A percentile compares a stretch with the other conserved stretches of the same genome.
phyloP scores from a whole-genome alignment of 2,113 vertebrate genomes.

The Myanophis thanlyinensis region DNA sequence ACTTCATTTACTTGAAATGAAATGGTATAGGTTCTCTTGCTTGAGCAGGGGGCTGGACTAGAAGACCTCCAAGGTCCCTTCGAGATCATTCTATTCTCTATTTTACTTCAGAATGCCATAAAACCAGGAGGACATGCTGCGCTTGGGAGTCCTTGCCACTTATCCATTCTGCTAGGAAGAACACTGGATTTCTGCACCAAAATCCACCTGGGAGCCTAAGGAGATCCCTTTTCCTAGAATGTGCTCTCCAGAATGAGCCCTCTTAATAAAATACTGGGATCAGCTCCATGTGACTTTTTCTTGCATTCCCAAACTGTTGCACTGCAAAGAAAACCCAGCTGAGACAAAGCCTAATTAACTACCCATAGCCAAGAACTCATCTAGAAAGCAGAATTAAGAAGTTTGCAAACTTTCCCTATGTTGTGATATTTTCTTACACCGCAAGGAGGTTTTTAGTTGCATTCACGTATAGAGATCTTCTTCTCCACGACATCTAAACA shows the following conservation, averaged over 20 bases:
- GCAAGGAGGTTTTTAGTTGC: neutral
- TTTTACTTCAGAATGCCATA: neutral
- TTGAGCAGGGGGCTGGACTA: too few species aligned
- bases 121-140: neutral
- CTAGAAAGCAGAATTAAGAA: neutral
- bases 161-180: too few species aligned
- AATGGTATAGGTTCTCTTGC: too few species aligned
- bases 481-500: neutral
- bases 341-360: neutral
- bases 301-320: neutral
- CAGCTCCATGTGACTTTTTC: neutral
- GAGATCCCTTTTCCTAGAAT: neutral
- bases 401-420: neutral
- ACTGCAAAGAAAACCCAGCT: neutral
- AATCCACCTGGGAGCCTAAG: neutral
- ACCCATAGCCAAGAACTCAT: neutral
- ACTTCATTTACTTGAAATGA: neutral
- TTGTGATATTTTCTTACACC: neutral
- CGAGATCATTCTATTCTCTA: too few species aligned
- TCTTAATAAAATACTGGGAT: neutral
- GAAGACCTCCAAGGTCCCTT: too few species aligned
- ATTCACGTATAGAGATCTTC: neutral
- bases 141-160: neutral
- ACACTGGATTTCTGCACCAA: neutral
- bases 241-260: neutral